phyloP scores from a whole-genome alignment of 2,888 invertebrate genomes.

The Acrobasis suavella region DNA sequence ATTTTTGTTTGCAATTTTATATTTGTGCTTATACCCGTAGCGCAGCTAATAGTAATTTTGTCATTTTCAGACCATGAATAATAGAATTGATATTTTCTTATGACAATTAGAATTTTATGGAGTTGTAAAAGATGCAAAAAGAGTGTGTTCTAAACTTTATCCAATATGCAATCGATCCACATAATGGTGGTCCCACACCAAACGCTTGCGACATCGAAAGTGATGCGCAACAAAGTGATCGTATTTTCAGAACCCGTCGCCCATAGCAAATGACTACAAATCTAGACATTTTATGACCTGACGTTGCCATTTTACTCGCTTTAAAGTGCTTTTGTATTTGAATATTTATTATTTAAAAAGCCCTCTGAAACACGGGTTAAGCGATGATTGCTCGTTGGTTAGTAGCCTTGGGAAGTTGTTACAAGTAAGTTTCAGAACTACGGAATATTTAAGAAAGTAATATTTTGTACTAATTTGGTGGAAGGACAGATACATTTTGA shows the following conservation, averaged over 20 bases:
- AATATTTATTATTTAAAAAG: slow-evolving; percentile 18
- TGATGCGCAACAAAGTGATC: slow-evolving; percentile 55
- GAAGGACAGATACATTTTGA: too few relatives aligned
- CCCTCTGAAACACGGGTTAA: background rate
- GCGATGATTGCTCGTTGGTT: background rate
- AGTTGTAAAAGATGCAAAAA: too few relatives aligned
- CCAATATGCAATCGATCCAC: slow-evolving; percentile 36
- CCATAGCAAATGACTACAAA: slow-evolving; percentile 37
- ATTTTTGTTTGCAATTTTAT: too few relatives aligned
- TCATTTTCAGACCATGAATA: too few relatives aligned
- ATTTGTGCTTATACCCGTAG: too few relatives aligned
- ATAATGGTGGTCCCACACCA: slow-evolving; percentile 30
- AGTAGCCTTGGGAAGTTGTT: too few relatives aligned
- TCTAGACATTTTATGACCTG: slow-evolving; percentile 35
- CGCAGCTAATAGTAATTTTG: too few relatives aligned
- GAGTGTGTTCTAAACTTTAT: slow-evolving; percentile 24
- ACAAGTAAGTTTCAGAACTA: too few relatives aligned
- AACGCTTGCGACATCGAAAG: slow-evolving; percentile 47
- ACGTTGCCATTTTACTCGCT: slow-evolving; percentile 12
- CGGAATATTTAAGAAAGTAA: too few relatives aligned
- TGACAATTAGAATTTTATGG: too few relatives aligned
- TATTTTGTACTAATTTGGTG: too few relatives aligned
- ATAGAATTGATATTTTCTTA: too few relatives aligned
- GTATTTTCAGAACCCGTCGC: slow-evolving; percentile 40
- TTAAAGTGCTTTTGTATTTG: slow-evolving; percentile 20